phyloP scores from a whole-genome alignment of 2,113 vertebrate genomes.

The Strix aluco region DNA sequence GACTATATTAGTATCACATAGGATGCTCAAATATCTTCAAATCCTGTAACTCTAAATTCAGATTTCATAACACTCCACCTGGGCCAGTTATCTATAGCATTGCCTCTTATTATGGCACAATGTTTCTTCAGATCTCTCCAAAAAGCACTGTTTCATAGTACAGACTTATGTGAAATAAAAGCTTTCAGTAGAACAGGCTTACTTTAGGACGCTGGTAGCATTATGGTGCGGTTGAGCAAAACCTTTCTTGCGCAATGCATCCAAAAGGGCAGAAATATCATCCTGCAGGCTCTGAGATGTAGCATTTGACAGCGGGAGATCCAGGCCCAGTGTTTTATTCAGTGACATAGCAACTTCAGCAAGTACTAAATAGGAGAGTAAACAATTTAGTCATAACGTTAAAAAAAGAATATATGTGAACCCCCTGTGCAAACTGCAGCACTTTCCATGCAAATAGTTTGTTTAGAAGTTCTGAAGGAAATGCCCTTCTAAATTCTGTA shows the following conservation, averaged over 20 bases:
- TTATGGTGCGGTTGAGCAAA: slow-evolving; percentile 43
- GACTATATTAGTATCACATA: not conserved
- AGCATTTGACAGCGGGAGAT: slow-evolving; percentile 67
- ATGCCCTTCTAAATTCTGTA: not conserved
- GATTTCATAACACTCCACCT: not conserved
- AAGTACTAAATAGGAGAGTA: slow-evolving; percentile 68
- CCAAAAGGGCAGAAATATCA: slow-evolving; percentile 72
- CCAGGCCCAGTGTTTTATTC: slow-evolving; percentile 73
- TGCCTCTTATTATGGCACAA: not conserved
- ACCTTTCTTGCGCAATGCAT: slow-evolving; percentile 62
- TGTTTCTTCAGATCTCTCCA: not conserved
- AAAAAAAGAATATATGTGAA: not conserved
- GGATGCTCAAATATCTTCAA: not conserved
- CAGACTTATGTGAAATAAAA: not conserved
- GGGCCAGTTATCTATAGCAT: not conserved
- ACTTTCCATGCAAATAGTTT: not conserved
- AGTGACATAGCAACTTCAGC: slow-evolving; percentile 70
- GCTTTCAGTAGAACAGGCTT: not conserved
- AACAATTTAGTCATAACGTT: not conserved
- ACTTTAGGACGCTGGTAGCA: slow-evolving; percentile 76
- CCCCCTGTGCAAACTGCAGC: not conserved
- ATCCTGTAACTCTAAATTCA: not conserved
- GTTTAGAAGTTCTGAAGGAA: not conserved
- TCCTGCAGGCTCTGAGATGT: slow-evolving; percentile 69
- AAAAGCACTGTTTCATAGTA: not conserved